phyloP scores from a whole-genome alignment of 2,888 invertebrate genomes.

The Drosophila colorata region DNA sequence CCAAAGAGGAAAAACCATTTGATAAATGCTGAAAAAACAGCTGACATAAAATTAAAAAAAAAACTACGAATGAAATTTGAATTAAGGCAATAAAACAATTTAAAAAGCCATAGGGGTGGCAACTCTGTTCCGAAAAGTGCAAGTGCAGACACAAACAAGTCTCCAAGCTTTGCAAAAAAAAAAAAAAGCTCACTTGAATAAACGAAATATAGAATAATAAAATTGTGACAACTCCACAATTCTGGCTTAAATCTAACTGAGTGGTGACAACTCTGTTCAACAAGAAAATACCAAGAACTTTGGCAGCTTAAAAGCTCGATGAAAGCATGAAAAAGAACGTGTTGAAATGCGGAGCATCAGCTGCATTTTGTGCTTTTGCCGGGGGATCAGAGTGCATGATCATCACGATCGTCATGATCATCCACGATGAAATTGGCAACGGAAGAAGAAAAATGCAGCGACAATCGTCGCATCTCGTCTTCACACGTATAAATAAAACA shows the following conservation, averaged over 20 bases:
- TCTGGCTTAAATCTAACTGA: no score
- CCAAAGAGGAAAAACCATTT: not conserved
- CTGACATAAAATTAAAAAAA: not conserved
- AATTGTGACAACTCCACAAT: no score
- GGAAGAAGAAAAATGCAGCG: constrained; percentile 34
- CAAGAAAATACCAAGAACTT: not conserved
- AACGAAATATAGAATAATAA: no score
- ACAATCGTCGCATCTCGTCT: constrained; percentile 16
- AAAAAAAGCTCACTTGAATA: no score
- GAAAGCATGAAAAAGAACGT: not conserved
- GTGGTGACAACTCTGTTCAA: no score
- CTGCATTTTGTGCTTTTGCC: not conserved
- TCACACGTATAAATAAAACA: constrained; percentile 62
- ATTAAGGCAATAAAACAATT: no score
- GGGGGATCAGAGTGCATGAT: constrained; percentile 14
- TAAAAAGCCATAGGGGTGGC: not conserved
- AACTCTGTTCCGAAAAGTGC: no score
- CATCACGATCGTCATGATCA: not conserved
- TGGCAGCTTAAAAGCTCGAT: not conserved
- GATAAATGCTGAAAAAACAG: not conserved
- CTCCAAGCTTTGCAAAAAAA: no score
- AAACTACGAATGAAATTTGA: not conserved
- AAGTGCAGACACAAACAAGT: no score
- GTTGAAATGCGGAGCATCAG: not conserved
- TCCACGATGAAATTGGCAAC: constrained; percentile 36